A percentile compares a stretch with the other conserved stretches of the same genome.
Conservation (phyloP, 2,797 vertebrate species). For the Strix occidentalis region DNA sequence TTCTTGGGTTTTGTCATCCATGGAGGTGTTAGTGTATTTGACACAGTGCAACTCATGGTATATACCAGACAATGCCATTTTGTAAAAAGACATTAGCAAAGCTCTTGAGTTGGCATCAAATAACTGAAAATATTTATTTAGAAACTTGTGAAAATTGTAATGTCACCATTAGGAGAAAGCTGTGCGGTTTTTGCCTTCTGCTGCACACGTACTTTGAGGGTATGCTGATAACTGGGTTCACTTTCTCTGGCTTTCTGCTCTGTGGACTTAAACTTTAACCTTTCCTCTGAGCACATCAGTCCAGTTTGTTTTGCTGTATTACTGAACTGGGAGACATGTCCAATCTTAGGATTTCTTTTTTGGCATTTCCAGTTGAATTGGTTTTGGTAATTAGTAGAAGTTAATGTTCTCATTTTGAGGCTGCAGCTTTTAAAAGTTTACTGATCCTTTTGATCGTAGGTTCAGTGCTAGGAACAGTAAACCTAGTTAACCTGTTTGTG, state of each 20-base stretch:
- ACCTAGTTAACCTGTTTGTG: not conserved
- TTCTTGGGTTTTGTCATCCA: accelerated
- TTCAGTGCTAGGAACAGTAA: not conserved
- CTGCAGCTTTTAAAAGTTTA: not conserved
- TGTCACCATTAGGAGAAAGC: not conserved
- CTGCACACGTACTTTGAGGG: not conserved
- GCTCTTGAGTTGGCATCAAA: not conserved
- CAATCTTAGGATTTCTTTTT: not conserved
- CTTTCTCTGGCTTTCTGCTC: not conserved
- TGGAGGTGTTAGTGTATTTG: not conserved
- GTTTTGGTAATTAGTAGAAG: not conserved
- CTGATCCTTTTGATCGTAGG: not conserved
- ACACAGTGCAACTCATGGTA: not conserved
- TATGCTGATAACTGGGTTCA: not conserved
- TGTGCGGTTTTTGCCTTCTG: not conserved
- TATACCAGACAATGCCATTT: not conserved
- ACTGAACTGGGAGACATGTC: not conserved
- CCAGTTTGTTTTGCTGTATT: not conserved
- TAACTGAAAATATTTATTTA: not conserved
- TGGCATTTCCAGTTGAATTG: not conserved
- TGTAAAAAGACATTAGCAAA: not conserved
- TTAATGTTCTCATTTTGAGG: not conserved
- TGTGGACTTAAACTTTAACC: not conserved
- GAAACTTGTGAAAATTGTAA: not conserved
- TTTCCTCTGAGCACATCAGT: not conserved